Percentiles rank a stretch among this genome's conserved stretches.
Conservation (phyloP, 2,888 invertebrate genomes). For the Ischnus inquisitorius region DNA sequence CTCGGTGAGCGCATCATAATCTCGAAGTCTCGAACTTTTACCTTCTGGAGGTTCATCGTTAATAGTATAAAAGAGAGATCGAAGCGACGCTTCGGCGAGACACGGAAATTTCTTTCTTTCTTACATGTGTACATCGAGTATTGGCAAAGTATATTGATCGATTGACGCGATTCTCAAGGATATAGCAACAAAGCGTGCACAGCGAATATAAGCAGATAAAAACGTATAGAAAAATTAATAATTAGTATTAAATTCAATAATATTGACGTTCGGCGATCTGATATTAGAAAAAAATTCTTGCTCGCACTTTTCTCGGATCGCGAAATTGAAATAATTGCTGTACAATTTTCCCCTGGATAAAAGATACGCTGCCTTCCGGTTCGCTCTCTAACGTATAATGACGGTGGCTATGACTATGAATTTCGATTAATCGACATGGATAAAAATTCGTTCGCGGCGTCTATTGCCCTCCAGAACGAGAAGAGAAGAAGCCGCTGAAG, state of each 20-base stretch:
- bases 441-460: conserved; percentile 5
- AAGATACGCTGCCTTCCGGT: not conserved
- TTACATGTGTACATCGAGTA: not conserved
- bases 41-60: conserved; percentile 2
- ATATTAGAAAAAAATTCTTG: not conserved
- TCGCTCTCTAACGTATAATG: not conserved
- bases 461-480: not conserved
- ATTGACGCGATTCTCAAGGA: not conserved
- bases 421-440: conserved; percentile 24
- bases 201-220: not conserved
- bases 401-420: conserved; percentile 2
- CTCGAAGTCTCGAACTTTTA: conserved; percentile 32
- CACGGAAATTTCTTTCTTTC: conserved; percentile 28
- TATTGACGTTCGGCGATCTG: too few relatives aligned
- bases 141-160: not conserved
- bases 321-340: not conserved
- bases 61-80: conserved; percentile 47
- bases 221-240: not conserved
- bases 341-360: not conserved
- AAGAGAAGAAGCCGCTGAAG: conserved; percentile 1
- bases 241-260: not conserved
- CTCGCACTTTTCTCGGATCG: not conserved
- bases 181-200: not conserved
- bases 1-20: conserved; percentile 13
- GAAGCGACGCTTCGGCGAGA: conserved; percentile 21